Conservation (phyloP, 2,888 invertebrate species). For the Autographa gamma region DNA sequence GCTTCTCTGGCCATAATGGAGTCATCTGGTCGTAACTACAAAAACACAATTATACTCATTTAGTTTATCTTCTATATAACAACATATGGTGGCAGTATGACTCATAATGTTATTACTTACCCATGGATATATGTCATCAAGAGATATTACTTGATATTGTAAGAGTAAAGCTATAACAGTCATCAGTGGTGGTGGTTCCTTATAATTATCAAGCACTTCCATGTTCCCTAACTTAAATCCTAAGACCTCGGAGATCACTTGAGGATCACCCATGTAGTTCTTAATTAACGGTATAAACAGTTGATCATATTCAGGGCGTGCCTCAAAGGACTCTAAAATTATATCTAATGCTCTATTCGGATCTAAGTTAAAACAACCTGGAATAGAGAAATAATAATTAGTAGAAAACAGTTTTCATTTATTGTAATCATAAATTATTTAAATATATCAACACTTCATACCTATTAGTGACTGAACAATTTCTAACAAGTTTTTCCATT, state of each 20-base stretch:
- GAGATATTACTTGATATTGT: constrained; percentile 94
- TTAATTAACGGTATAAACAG: constrained; percentile 95
- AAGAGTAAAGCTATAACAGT: constrained; percentile 96
- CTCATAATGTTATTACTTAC: constrained; percentile 83
- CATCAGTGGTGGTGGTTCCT: constrained; percentile 95
- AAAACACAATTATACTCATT: not conserved
- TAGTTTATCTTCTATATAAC: not conserved
- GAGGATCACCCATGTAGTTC: constrained; percentile 95
- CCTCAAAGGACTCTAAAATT: constrained; percentile 98
- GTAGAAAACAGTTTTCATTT: not conserved
- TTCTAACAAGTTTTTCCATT: constrained; percentile 93
- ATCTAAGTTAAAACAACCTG: constrained; percentile 99
- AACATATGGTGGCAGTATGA: too few relatives aligned
- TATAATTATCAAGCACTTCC: constrained; percentile 87
- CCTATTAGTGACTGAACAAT: constrained; percentile 98
- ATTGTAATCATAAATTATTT: not conserved
- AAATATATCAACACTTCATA: constrained; percentile 72
- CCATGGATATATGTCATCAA: constrained; percentile 97
- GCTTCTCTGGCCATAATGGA: constrained; percentile 93
- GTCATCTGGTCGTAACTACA: constrained; percentile 95
- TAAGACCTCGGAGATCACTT: constrained; percentile 96
- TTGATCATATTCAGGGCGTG: constrained; percentile 92
- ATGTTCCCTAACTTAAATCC: constrained; percentile 96
- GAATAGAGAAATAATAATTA: not conserved
- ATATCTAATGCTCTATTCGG: constrained; percentile 99